A percentile compares a stretch with the other conserved stretches of the same genome.
phyloP scores from a whole-genome alignment of 1,140 invertebrate species.

The Drosophila quadrilineata region DNA sequence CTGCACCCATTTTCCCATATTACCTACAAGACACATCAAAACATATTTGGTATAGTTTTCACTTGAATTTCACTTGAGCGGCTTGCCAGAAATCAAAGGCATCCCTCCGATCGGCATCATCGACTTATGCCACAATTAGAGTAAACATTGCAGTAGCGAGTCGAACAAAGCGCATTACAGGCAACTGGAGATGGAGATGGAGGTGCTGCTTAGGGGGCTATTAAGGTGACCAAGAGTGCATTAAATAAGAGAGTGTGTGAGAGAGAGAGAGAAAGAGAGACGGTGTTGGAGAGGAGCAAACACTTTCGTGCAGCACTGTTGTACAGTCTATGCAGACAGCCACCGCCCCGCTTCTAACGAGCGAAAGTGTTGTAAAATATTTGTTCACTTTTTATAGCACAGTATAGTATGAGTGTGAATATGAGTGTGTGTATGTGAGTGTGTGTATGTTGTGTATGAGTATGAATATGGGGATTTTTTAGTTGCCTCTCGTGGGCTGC shows the following conservation, averaged over 20 bases:
- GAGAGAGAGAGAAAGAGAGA: slow-evolving; percentile 19
- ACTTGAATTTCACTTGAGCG: slow-evolving; percentile 26
- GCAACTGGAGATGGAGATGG: no score
- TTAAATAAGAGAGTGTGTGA: slow-evolving; percentile 9
- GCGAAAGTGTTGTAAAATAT: slow-evolving; percentile 77
- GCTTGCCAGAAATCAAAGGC: slow-evolving; percentile 26
- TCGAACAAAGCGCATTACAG: slow-evolving; percentile 28
- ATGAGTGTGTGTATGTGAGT: background rate
- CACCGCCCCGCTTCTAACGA: slow-evolving; percentile 67
- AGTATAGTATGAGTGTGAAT: background rate
- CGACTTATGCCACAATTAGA: slow-evolving; percentile 24
- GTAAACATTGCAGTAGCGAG: slow-evolving; percentile 14
- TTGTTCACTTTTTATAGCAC: slow-evolving; percentile 53
- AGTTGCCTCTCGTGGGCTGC: slow-evolving; percentile 15
- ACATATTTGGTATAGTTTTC: slow-evolving; percentile 5
- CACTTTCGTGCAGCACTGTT: slow-evolving; percentile 64
- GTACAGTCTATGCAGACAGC: no score
- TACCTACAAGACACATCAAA: background rate
- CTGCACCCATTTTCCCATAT: background rate
- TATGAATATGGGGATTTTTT: slow-evolving; percentile 21
- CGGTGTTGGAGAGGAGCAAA: slow-evolving; percentile 6
- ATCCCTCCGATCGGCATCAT: slow-evolving; percentile 2
- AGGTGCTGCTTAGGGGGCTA: background rate
- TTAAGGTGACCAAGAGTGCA: slow-evolving; percentile 30
- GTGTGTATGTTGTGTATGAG: background rate